Base-by-base conservation (phyloP, 2,888 invertebrate genomes). In the Spilarctia lutea region DNA sequence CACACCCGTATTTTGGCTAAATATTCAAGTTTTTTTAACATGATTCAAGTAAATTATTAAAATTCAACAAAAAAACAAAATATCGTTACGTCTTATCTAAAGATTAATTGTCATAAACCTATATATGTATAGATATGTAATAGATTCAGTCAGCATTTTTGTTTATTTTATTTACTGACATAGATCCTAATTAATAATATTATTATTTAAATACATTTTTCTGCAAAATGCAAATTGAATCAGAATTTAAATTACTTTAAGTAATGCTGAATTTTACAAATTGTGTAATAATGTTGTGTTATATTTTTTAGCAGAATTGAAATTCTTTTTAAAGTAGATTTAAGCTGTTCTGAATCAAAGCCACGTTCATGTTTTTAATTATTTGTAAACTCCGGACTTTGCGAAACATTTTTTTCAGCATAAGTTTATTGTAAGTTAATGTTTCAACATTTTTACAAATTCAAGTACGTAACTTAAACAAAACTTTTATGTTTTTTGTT, bases 321-420 rank as follows among this genome's bases (percentile, higher is more conserved):
- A 56, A 42, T 33, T 66, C 56, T 67, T n/a, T n/a, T n/a, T 65
- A 72, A 76, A 79, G 71, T 77, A 70, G 74, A 74, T 67, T 71
- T 65, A 78, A 76, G 81, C 78, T 79, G 45, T 16, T 4, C 18
- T 81, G 74, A 78, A 75, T 79, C 79, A 78, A 84, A 78, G 75
- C 71, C 72, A 81, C 78, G 81, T 80, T 76, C 76, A 75, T 82
- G 84, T 82, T 81, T 70, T 20, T 76, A 82, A 84, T 74, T 79
- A 84, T 80, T 81, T 71, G 73, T 78, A 79, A 76, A 68, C 67
- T 48, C 72, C 70, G 77, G 65, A 77, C 66, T 77, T 75, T 67
- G 33, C 63, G 75, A 60, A 78, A 76, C 42, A 74, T 78, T 81
- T 85, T 79, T n/a, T 81, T 11, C 11, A 16, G 48, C 18, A 45